Evolutionary conservation across 1,140 invertebrate species (phyloP).

Genomic region (Anastatus disparis): DNA sequence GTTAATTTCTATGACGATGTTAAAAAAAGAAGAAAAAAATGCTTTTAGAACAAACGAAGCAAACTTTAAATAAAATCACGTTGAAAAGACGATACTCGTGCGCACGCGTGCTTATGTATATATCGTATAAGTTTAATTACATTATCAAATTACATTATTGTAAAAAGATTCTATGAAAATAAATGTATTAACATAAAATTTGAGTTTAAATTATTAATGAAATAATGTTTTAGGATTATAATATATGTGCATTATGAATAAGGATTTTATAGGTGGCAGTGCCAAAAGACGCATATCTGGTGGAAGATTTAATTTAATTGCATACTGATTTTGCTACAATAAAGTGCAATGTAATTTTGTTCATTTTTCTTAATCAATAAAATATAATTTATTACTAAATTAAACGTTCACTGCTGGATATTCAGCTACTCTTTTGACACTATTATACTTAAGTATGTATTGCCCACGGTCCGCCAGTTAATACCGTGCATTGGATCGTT

Average conservation of each 20-base stretch:
- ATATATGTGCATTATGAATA: background rate
- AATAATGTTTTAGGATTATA: too few relatives aligned
- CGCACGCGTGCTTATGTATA: constrained; percentile 37
- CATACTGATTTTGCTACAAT: constrained; percentile 39
- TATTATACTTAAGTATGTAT: constrained; percentile 34
- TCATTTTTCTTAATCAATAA: constrained; percentile 26
- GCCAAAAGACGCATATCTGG: constrained; percentile 14
- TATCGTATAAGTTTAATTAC: constrained; percentile 33
- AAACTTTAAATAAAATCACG: constrained; percentile 1
- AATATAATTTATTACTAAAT: constrained; percentile 39
- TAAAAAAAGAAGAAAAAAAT: too few relatives aligned
- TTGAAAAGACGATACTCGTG: constrained; percentile 27
- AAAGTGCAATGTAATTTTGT: constrained; percentile 39
- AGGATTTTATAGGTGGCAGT: background rate
- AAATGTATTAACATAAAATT: constrained; percentile 27
- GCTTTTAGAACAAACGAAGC: constrained; percentile 11
- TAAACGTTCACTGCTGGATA: constrained; percentile 31
- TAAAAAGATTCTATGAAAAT: constrained; percentile 37
- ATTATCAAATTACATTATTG: constrained; percentile 26
- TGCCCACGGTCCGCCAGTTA: constrained; percentile 14
- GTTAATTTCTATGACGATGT: constrained; percentile 17
- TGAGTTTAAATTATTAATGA: background rate
- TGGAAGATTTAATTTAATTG: constrained; percentile 40
- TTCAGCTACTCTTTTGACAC: constrained; percentile 23
- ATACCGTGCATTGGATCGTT: constrained; percentile 5